Evolutionary conservation across 2,888 invertebrate genomes (phyloP).

Genomic region (Drosophila neotestacea): DNA sequence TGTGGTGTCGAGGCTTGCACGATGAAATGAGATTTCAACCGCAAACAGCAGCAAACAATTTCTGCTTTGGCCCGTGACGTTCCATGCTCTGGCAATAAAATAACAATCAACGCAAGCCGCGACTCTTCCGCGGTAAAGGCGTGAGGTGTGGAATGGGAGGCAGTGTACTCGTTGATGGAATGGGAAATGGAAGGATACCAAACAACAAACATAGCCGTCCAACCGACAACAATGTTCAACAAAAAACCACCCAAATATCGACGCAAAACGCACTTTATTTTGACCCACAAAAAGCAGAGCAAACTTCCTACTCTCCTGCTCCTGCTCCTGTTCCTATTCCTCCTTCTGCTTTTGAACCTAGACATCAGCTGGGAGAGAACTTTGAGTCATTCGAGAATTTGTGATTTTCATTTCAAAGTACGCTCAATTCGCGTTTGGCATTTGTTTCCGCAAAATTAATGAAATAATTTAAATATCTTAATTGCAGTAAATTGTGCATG

Average conservation of each 20-base stretch:
- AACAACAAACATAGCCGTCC: constrained; percentile 23
- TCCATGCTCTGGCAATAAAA: constrained; percentile 72
- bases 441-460: constrained; percentile 68
- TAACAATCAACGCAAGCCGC: constrained; percentile 79
- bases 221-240: constrained; percentile 54
- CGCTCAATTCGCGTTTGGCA: constrained; percentile 41
- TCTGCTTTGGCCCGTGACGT: constrained; percentile 71
- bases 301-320: not conserved
- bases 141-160: not conserved
- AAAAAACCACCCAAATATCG: constrained; percentile 25
- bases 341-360: not conserved
- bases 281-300: constrained; percentile 33
- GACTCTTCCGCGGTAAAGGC: constrained; percentile 51
- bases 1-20: constrained; percentile 40
- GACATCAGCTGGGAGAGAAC: constrained; percentile 2
- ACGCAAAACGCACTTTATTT: constrained; percentile 49
- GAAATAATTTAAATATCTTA: constrained; percentile 76
- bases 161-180: constrained; percentile 6
- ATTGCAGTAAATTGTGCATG: constrained; percentile 69
- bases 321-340: not conserved
- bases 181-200: not conserved
- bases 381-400: constrained; percentile 32
- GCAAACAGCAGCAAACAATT: constrained; percentile 75
- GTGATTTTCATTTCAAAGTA: constrained; percentile 52
- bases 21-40: constrained; percentile 76